phyloP scores from a whole-genome alignment of 1,140 invertebrate genomes.

The Brachionus paranguensis region DNA sequence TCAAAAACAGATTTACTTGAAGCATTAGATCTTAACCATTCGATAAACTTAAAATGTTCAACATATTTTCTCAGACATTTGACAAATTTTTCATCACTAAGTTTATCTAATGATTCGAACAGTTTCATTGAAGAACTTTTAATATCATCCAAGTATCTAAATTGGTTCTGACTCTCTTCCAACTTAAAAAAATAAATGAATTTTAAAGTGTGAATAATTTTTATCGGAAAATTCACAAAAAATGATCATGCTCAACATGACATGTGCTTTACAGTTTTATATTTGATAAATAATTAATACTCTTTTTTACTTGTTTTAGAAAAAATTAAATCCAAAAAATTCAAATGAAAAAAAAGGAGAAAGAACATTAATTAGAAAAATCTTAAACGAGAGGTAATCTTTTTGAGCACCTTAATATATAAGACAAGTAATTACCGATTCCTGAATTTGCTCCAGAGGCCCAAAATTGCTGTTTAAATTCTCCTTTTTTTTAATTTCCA shows the following conservation, averaged over 20 bases:
- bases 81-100: not conserved
- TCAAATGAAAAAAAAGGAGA: too few species aligned
- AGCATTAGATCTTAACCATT: not conserved
- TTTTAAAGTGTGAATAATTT: not conserved
- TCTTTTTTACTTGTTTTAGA: too few species aligned
- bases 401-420: too few species aligned
- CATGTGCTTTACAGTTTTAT: too few species aligned
- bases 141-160: not conserved
- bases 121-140: not conserved
- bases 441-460: not conserved
- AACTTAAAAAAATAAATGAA: not conserved
- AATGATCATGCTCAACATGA: too few species aligned
- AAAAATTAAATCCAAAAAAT: too few species aligned
- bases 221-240: too few species aligned
- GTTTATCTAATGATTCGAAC: not conserved
- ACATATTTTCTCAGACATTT: slow-evolving; percentile 12
- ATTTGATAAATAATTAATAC: too few species aligned
- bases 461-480: not conserved
- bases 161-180: not conserved
- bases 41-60: not conserved
- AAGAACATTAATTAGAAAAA: not conserved
- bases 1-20: not conserved
- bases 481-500: not conserved
- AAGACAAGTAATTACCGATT: not conserved
- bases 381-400: too few species aligned